These are phyloP conservation scores for Heliothis virescens DNA, from an alignment of 1,140 invertebrate species.

Conservation along the genomic window DNA sequence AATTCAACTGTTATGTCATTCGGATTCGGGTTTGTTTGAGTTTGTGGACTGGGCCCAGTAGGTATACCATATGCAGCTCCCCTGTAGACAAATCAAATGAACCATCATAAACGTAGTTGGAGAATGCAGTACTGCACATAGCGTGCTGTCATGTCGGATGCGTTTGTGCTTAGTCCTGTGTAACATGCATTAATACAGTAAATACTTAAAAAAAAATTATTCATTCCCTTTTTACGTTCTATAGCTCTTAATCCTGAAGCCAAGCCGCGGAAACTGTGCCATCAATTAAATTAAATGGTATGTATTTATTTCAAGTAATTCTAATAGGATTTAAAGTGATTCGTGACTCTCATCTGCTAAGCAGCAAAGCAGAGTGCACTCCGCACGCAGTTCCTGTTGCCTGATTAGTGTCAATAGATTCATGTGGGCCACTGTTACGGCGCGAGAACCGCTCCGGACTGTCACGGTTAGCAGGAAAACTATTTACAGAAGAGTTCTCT, in stretches of 20 bases:
- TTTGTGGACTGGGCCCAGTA: background rate
- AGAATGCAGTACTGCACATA: too few relatives aligned
- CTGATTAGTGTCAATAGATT: conserved; percentile 4
- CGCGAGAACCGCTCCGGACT: background rate
- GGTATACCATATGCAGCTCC: background rate
- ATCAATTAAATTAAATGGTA: too few relatives aligned
- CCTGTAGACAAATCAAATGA: background rate
- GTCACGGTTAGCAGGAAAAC: background rate
- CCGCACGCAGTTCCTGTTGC: background rate
- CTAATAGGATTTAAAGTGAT: too few relatives aligned
- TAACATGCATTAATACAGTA: too few relatives aligned
- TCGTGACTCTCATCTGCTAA: too few relatives aligned
- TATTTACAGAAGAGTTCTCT: conserved; percentile 2
- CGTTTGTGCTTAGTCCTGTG: too few relatives aligned
- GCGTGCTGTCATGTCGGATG: too few relatives aligned
- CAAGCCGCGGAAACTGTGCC: too few relatives aligned
- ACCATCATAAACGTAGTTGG: background rate
- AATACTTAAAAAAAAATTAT: background rate
- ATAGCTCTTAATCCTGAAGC: too few relatives aligned
- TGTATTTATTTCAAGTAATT: too few relatives aligned
- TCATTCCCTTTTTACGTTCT: too few relatives aligned
- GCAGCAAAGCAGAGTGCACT: too few relatives aligned
- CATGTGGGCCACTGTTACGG: background rate
- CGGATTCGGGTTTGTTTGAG: conserved; percentile 35
- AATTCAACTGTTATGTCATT: conserved; percentile 47